phyloP scores from a whole-genome alignment of 2,888 invertebrate genomes.

The Oligia strigilis region DNA sequence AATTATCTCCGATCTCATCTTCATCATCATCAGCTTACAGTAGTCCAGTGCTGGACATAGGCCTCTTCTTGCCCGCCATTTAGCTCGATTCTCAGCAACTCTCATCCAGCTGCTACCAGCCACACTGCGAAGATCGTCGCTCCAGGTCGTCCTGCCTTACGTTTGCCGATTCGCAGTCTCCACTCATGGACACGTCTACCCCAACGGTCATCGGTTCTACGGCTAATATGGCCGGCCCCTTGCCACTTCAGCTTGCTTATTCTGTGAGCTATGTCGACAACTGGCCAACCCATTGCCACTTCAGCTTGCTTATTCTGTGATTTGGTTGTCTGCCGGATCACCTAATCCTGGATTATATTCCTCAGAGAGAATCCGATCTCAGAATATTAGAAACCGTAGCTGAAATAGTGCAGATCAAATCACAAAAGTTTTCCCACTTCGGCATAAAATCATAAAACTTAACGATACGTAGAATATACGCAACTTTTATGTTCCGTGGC shows the following conservation, averaged over 20 bases:
- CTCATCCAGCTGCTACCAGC: background rate
- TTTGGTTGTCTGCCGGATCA: background rate
- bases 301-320: background rate
- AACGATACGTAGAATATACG: slow-evolving; percentile 11
- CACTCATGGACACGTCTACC: background rate
- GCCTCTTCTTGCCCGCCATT: background rate
- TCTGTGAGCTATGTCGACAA: background rate
- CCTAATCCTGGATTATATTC: too few species aligned
- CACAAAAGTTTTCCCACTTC: slow-evolving; percentile 10
- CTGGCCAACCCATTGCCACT: background rate
- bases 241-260: background rate
- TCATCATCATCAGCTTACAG: background rate
- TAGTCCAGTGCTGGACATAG: background rate
- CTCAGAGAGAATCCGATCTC: too few species aligned
- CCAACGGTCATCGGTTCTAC: background rate
- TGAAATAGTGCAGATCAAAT: background rate
- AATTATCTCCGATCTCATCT: background rate
- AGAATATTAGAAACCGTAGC: background rate
- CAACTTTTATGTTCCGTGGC: background rate
- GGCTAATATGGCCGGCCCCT: background rate
- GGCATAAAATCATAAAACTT: slow-evolving; percentile 7
- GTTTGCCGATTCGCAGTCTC: background rate
- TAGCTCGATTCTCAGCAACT: background rate
- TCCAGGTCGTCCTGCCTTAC: background rate
- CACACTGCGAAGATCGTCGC: background rate